Evolutionary conservation across 2,888 invertebrate genomes (phyloP).

Genomic region (Cataglyphis livida): DNA sequence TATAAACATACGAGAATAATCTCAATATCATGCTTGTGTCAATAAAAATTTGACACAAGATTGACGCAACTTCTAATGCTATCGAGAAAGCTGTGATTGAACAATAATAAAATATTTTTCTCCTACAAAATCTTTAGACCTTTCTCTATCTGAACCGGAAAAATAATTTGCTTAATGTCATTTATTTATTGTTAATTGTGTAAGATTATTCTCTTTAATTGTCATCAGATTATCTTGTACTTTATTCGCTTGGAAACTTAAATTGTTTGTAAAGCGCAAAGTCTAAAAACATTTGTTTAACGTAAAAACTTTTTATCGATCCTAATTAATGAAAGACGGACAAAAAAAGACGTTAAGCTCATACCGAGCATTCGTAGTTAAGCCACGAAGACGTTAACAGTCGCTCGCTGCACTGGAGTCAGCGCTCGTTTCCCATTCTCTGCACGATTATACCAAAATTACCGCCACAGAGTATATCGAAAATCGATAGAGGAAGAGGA

Average conservation of each 20-base stretch:
- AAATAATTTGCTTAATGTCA: background rate
- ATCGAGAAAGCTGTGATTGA: background rate
- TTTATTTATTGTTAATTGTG: background rate
- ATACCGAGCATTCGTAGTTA: background rate
- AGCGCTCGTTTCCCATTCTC: background rate
- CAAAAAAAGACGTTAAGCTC: background rate
- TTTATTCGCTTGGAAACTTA: background rate
- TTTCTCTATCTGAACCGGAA: background rate
- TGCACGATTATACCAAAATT: constrained; percentile 30
- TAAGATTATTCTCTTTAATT: background rate
- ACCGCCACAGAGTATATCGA: background rate
- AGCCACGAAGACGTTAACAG: constrained; percentile 5
- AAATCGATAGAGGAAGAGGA: constrained; percentile 35
- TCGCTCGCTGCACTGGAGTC: background rate
- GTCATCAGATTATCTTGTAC: background rate
- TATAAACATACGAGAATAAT: background rate
- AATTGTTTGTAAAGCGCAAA: background rate
- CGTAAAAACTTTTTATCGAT: constrained; percentile 13
- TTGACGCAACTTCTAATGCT: background rate
- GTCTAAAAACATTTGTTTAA: background rate
- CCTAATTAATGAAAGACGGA: background rate
- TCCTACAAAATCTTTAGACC: background rate
- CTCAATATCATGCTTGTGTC: background rate
- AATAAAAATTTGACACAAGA: background rate
- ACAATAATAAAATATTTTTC: background rate